These are phyloP conservation scores for Ibycter americanus DNA, from an alignment of 2,797 vertebrate species.

Conservation along the genomic window DNA sequence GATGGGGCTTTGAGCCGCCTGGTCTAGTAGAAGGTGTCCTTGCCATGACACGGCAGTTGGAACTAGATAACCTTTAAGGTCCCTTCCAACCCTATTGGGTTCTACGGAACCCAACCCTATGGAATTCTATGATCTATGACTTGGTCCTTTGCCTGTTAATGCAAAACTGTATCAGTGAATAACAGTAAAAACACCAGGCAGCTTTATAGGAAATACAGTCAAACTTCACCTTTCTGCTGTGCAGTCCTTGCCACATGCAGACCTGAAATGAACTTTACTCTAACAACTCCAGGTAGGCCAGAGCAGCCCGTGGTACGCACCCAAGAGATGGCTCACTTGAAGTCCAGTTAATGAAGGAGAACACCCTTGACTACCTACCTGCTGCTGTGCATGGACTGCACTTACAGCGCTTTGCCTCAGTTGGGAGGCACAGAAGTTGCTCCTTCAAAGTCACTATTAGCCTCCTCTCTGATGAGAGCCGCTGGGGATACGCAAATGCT, in stretches of 20 bases:
- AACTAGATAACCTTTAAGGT: too few relatives aligned
- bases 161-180: neutral
- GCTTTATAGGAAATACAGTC: neutral
- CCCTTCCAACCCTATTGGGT: too few relatives aligned
- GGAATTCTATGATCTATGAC: neutral
- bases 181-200: neutral
- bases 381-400: neutral
- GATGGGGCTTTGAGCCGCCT: too few relatives aligned
- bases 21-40: too few relatives aligned
- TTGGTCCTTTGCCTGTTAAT: neutral
- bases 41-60: too few relatives aligned
- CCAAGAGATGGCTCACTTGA: neutral
- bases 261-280: neutral
- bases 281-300: neutral
- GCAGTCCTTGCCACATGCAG: neutral
- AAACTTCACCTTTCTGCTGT: neutral
- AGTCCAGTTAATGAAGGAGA: conserved; percentile 7
- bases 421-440: neutral
- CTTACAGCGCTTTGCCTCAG: neutral
- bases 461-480: neutral
- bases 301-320: neutral
- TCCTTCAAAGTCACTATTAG: neutral
- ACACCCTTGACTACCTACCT: neutral
- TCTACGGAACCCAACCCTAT: too few relatives aligned
- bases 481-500: neutral